Evolutionary conservation across 2,797 vertebrate genomes (phyloP).

Genomic region (Paramormyrops hopkinsi): DNA sequence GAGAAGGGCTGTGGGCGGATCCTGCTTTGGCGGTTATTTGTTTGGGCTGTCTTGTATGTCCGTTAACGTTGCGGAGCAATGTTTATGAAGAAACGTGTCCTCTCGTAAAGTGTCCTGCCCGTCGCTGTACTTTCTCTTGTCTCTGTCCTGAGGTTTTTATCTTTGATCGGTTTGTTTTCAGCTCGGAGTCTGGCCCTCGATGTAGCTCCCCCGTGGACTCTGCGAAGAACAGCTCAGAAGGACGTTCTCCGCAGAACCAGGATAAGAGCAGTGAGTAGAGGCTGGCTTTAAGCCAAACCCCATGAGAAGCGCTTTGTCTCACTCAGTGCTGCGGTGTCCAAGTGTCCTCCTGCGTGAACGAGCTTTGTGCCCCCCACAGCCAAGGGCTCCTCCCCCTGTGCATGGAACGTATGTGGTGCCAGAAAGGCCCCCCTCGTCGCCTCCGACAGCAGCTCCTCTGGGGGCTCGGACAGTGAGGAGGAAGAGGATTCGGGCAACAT

Average conservation of each 20-base stretch:
- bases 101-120: not conserved
- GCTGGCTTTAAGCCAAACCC: not conserved
- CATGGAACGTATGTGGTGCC: conserved; percentile 57
- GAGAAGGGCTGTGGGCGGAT: not conserved
- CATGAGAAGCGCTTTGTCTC: not conserved
- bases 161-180: conserved; percentile 36
- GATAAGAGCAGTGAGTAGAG: conserved; percentile 69
- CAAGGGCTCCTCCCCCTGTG: conserved; percentile 51
- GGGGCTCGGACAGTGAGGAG: conserved; percentile 71
- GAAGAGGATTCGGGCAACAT: conserved; percentile 53
- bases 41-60: not conserved
- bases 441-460: conserved; percentile 78
- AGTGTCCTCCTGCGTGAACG: not conserved
- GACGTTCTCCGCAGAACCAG: conserved; percentile 54
- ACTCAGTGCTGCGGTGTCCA: not conserved
- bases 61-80: not conserved
- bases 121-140: not conserved
- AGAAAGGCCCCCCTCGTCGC: conserved; percentile 65
- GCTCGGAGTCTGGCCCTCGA: conserved; percentile 69
- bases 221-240: conserved; percentile 40
- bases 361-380: conserved; percentile 32
- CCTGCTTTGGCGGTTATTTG: not conserved
- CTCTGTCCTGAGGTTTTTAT: conserved; percentile 18
- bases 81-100: not conserved
- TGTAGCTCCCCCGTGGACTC: conserved; percentile 81